Evolutionary conservation across 2,888 invertebrate genomes (phyloP), one percentile per base, ranked within the genome.

Genomic region (Synanthedon myopaeformis): DNA sequence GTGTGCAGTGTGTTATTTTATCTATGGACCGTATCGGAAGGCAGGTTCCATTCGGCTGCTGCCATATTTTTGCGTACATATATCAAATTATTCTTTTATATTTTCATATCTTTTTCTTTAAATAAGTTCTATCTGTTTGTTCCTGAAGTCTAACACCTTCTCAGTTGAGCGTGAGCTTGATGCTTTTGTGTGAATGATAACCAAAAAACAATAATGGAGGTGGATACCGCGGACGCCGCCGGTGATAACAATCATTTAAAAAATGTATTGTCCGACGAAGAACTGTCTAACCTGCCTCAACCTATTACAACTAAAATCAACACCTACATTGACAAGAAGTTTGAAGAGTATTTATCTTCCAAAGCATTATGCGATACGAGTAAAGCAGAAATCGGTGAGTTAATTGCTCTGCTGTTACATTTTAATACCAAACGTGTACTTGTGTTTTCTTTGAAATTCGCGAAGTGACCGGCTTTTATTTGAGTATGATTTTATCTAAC

Each of bases 331-430:
- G 86, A 85, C 56, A 62, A 89, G 55, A 91, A 91, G 72, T 91
- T 92, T 69, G 92, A 92, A 65, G 92, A 93, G 72, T 91, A 91
- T 61, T 85, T 93, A 64, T 93, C 92, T 54, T 89, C 92, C 35
- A 93, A 92, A 78, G 94, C 94, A 3, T 87, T 94, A 41, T 91
- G 92, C 58, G 93, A 93, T 82, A 90, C 91, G 57, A 89, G 88
- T 64, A 90, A 89, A 73, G 85, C 86, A 57, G 90, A 89, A 69
- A 88, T 90, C 66, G 92, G 93, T 93, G 72, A 77, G 76, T 60
- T 59, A 59, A 66, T 68, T 69, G 69, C 57, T 61, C 49, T 11
- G 5, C 42, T n/a, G 42, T 12, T 42, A n/a, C 45, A 12, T 45
- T 45, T 3, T 45, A 35, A 35, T 35, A 35, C 35, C 35, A 35